phyloP scores from a whole-genome alignment of 2,113 vertebrate species.

The Halcyon malimbica region DNA sequence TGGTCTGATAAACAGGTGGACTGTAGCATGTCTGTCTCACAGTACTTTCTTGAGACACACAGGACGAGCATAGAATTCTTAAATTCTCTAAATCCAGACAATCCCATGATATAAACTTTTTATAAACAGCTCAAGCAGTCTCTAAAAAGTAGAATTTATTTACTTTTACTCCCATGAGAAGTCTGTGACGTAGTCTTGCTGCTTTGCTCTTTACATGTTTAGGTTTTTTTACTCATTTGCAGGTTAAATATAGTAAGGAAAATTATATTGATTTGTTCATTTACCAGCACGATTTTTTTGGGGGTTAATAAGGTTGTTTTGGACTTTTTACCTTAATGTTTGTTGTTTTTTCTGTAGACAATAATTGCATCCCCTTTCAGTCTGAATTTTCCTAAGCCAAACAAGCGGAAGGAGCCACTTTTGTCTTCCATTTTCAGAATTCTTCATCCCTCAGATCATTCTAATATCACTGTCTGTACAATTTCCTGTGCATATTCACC shows the following conservation, averaged over 20 bases:
- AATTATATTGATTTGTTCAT: neutral
- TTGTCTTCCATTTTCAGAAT: neutral
- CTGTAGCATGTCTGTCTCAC: neutral
- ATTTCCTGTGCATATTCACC: neutral
- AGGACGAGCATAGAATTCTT: neutral
- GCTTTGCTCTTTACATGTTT: neutral
- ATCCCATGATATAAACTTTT: neutral
- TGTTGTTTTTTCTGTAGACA: neutral
- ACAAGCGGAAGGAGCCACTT: rapidly evolving
- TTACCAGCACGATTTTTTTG: neutral
- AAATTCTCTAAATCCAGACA: neutral
- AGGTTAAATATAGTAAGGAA: neutral
- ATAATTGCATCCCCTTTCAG: neutral
- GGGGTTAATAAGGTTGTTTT: rapidly evolving
- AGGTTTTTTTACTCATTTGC: neutral
- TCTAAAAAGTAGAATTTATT: neutral
- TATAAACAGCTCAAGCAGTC: neutral
- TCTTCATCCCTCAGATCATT: neutral
- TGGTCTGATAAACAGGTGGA: neutral
- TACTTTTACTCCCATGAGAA: neutral
- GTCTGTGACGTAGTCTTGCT: neutral
- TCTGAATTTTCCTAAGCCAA: neutral
- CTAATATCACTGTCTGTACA: neutral
- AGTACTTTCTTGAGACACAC: neutral
- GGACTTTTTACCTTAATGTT: neutral